Evolutionary conservation across 2,797 vertebrate genomes (phyloP).

Genomic region (Mus minutoides): DNA sequence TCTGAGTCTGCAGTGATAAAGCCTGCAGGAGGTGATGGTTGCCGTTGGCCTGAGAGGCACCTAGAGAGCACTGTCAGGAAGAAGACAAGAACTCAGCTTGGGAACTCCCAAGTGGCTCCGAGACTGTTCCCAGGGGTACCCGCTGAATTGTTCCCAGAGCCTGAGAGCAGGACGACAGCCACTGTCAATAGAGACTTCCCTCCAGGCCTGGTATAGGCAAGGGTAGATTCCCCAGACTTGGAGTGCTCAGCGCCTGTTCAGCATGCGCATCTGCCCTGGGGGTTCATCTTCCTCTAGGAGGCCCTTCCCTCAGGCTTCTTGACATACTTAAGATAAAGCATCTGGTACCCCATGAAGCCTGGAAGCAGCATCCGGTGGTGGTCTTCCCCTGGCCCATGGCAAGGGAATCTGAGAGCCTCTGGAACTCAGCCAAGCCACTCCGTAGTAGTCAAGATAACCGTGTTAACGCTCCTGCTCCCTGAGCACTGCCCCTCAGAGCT

Average conservation of each 20-base stretch:
- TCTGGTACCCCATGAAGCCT: background rate
- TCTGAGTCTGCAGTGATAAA: background rate
- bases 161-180: background rate
- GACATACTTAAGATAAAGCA: background rate
- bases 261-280: background rate
- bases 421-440: background rate
- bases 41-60: too few relatives aligned
- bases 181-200: background rate
- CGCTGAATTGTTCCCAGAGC: background rate
- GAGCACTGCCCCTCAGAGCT: background rate
- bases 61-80: background rate
- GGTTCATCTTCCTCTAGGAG: background rate
- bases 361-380: background rate
- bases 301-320: background rate
- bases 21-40: fast-evolving
- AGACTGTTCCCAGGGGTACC: background rate
- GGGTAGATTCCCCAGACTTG: background rate
- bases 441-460: background rate
- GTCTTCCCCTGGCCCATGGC: background rate
- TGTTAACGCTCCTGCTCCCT: background rate
- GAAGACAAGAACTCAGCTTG: background rate
- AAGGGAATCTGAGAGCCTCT: background rate
- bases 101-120: background rate
- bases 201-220: background rate
- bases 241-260: background rate